Evolutionary conservation across 1,140 invertebrate genomes (phyloP).

Genomic region (Tetragonula clypearis): DNA sequence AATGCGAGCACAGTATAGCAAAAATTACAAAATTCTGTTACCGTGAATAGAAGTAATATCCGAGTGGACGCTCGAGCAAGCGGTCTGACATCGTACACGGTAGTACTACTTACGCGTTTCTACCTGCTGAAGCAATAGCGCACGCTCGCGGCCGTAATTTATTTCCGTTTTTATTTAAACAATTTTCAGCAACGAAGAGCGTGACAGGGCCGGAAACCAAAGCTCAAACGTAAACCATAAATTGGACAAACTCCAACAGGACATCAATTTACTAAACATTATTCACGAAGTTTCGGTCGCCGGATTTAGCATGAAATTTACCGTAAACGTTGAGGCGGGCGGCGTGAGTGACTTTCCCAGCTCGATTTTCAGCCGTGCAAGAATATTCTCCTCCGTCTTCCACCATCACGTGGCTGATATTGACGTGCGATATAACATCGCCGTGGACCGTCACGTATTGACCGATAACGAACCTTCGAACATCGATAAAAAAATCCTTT

Average conservation of each 20-base stretch:
- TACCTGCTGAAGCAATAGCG: too few relatives aligned
- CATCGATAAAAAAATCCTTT: constrained; percentile 4
- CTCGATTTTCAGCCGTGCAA: constrained; percentile 90
- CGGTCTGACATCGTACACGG: not conserved
- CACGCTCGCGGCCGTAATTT: not conserved
- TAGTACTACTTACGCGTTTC: not conserved
- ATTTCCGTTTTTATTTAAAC: not conserved
- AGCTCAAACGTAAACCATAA: not conserved
- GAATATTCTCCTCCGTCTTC: constrained; percentile 94
- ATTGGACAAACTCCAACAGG: not conserved
- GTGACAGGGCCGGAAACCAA: not conserved
- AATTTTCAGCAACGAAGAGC: not conserved
- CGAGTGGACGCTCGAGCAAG: not conserved
- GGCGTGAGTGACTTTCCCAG: constrained; percentile 88
- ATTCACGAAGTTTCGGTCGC: not conserved
- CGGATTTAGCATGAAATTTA: constrained; percentile 75
- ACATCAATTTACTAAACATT: constrained; percentile 3
- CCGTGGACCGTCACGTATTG: constrained; percentile 91
- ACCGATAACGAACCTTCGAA: constrained; percentile 88
- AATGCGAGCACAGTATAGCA: not conserved
- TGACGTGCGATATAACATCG: constrained; percentile 93
- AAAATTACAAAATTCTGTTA: not conserved
- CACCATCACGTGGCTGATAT: constrained; percentile 91
- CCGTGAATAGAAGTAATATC: not conserved
- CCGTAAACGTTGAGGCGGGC: constrained; percentile 93